Conservation (phyloP, 2,888 invertebrate genomes). For the Eueremaeus valkanovi region DNA sequence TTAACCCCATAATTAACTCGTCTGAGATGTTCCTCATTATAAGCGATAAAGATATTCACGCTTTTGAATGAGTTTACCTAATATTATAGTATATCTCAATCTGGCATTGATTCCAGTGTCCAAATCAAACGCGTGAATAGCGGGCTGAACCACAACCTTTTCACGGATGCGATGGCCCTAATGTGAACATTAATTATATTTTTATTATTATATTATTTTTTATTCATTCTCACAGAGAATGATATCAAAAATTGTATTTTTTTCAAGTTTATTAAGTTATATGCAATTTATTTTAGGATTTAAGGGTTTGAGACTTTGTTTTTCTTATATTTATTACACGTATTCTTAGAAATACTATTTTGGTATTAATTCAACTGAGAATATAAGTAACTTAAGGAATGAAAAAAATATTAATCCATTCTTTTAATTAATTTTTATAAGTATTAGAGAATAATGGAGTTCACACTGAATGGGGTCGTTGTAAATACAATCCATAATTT, state of each 20-base stretch:
- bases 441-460: slow-evolving; percentile 10
- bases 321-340: background rate
- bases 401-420: slow-evolving; percentile 5
- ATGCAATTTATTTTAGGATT: background rate
- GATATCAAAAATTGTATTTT: background rate
- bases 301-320: background rate
- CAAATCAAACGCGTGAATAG: slow-evolving; percentile 73
- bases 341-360: background rate
- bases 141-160: slow-evolving; percentile 65
- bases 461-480: slow-evolving; percentile 25
- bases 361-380: background rate
- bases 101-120: slow-evolving; percentile 69
- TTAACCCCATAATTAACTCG: background rate
- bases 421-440: slow-evolving; percentile 2
- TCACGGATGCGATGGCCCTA: slow-evolving; percentile 69
- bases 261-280: background rate
- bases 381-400: background rate
- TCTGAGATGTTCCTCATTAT: background rate
- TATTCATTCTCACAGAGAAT: no score
- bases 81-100: slow-evolving; percentile 70
- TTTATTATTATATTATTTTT: background rate
- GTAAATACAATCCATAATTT: slow-evolving; percentile 2
- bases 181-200: background rate
- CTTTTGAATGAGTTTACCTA: slow-evolving; percentile 54
- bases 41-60: background rate